These are phyloP conservation scores for Tamias sibiricus DNA, from an alignment of 2,113 vertebrate species.

Conservation along the genomic window DNA sequence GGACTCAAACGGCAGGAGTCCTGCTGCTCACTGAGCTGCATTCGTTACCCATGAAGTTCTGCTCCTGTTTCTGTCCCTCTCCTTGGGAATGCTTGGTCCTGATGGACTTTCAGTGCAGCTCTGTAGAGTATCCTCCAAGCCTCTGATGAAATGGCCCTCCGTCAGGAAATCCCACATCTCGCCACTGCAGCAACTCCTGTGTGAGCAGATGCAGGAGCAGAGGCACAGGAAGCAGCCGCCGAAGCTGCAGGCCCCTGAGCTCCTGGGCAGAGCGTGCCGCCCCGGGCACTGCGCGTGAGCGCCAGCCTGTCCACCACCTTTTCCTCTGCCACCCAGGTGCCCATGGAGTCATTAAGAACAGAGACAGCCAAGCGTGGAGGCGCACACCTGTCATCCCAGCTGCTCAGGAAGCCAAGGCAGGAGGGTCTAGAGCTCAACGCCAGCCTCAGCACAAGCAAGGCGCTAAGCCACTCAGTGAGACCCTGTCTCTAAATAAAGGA, in stretches of 20 bases:
- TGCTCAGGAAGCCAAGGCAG: too few species aligned
- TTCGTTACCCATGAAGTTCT: too few species aligned
- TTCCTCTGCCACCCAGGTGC: slow-evolving; percentile 93
- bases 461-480: too few species aligned
- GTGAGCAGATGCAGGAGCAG: slow-evolving; percentile 91
- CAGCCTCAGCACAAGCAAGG: too few species aligned
- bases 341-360: slow-evolving; percentile 87
- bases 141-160: slow-evolving; percentile 91
- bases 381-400: too few species aligned
- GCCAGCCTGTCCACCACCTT: slow-evolving; percentile 88
- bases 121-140: slow-evolving; percentile 91
- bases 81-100: too few species aligned
- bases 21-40: too few species aligned
- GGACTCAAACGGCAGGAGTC: too few species aligned
- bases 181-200: slow-evolving; percentile 93
- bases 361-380: too few species aligned
- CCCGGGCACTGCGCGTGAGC: slow-evolving; percentile 93
- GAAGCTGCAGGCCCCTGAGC: slow-evolving; percentile 90
- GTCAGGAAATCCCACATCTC: slow-evolving; percentile 92
- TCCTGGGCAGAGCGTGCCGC: slow-evolving; percentile 88
- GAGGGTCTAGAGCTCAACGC: too few species aligned
- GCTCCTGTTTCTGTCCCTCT: too few species aligned
- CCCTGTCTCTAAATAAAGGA: too few species aligned
- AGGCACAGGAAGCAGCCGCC: slow-evolving; percentile 93
- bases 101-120: slow-evolving; percentile 80